Evolutionary conservation across 2,113 vertebrate species (phyloP), one percentile per base, ranked within the genome.

Genomic region (Daubentonia madagascariensis): DNA sequence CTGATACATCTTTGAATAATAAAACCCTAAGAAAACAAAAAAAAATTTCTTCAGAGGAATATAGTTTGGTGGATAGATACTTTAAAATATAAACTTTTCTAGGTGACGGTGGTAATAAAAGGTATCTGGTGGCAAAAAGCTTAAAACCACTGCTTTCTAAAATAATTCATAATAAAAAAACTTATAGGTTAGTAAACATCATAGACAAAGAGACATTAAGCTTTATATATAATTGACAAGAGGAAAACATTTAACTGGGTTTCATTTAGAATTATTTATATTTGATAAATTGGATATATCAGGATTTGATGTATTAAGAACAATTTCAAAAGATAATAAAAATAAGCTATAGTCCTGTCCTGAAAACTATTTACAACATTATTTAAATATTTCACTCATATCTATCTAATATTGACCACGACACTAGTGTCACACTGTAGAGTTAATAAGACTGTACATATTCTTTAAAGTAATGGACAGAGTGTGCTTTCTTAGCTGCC

Each of bases 281-380:
- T 86, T 83, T 85, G 63, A 18, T 70, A 96, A 85, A 48, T 85
- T 86, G 89, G 52, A 61, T 94, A 61, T 50, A 78, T 68, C 61
- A 96, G 59, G 40, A 85, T 81, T 94, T 86, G 61, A 80, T 65
- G 18, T 88, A 65, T 89, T 78, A 95, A 96, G 50, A 95, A 5
- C 80, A 85, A 89, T 88, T 81, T 94, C 67, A 76, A 88, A 96
- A 92, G 75, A 35, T 59, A 54, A 75, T 90, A 68, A 93, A 97
- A 94, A 57, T 52, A 81, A 94, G 48, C 25, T 80, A n/a, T 35
- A 80, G 52, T 37, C 8, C 86, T 78, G 54, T 94, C 23, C 35
- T 48, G 37, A 84, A 48, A 93, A 85, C 52, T 68, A 52, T 81
- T 85, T 88, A 91, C 14, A 88, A 37, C 54, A 23, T 14, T 25